Evolutionary conservation across 2,888 invertebrate species (phyloP).

Genomic region (Thereva nobilitata): DNA sequence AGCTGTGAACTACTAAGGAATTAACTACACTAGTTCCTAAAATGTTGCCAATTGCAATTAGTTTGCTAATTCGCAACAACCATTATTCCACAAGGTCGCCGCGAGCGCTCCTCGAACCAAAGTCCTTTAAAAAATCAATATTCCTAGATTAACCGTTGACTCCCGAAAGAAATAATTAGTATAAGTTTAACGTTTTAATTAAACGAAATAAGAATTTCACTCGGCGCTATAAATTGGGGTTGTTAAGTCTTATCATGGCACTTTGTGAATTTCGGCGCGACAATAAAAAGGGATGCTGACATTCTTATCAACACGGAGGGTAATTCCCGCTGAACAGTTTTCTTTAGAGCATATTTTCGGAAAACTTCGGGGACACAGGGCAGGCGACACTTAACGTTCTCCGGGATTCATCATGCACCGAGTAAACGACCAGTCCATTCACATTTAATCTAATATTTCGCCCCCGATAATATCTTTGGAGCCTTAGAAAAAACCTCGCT

Average conservation of each 20-base stretch:
- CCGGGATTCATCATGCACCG: constrained; percentile 17
- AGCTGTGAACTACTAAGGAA: no score
- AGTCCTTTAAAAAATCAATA: constrained; percentile 23
- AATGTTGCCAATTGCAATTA: no score
- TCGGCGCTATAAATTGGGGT: constrained; percentile 41
- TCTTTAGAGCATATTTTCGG: constrained; percentile 39
- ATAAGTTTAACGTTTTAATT: constrained; percentile 50
- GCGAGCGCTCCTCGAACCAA: neutral
- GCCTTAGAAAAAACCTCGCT: constrained; percentile 22
- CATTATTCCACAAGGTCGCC: neutral
- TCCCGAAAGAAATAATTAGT: constrained; percentile 49
- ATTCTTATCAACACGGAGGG: constrained; percentile 38
- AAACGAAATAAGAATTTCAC: constrained; percentile 44
- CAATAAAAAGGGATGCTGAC: constrained; percentile 40
- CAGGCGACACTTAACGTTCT: constrained; percentile 14
- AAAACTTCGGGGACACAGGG: constrained; percentile 14
- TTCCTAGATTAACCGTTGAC: constrained; percentile 18
- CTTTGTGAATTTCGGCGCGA: constrained; percentile 41
- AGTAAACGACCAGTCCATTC: constrained; percentile 32
- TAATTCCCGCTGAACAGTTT: constrained; percentile 30
- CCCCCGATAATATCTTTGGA: constrained; percentile 37
- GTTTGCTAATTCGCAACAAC: no score
- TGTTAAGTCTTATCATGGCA: constrained; percentile 40
- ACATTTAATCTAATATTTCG: constrained; percentile 42
- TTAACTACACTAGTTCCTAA: no score